These are phyloP conservation scores for Lithophane leautieri DNA, from an alignment of 2,888 invertebrate genomes.

Conservation along the genomic window DNA sequence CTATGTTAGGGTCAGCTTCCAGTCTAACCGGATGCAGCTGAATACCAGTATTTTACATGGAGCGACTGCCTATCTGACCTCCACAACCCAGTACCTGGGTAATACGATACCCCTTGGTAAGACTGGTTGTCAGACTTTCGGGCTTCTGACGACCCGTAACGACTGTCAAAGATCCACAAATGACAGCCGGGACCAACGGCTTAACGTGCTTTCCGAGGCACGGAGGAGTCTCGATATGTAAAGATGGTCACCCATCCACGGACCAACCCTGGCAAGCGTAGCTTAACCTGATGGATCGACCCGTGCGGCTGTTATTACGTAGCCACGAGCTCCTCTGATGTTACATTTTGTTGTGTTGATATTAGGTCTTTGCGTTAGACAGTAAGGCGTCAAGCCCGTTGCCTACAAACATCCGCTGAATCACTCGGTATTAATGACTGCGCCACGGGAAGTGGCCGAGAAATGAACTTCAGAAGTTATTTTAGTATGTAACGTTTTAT, in stretches of 20 bases:
- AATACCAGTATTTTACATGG: too few species aligned
- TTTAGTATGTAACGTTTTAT: conserved; percentile 23
- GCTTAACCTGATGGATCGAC: too few species aligned
- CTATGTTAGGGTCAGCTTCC: too few species aligned
- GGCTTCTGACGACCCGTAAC: too few species aligned
- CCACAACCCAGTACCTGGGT: too few species aligned
- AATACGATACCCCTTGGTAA: too few species aligned
- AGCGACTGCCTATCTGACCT: too few species aligned
- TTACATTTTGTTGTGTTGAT: background rate
- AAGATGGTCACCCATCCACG: too few species aligned
- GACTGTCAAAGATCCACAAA: background rate
- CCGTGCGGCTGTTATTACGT: too few species aligned
- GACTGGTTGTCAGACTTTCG: too few species aligned
- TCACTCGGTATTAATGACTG: conserved; percentile 20
- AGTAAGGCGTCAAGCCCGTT: conserved; percentile 19
- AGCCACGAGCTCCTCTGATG: too few species aligned
- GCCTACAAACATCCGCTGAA: conserved; percentile 22
- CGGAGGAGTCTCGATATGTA: background rate
- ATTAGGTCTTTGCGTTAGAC: background rate
- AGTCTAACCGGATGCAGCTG: too few species aligned
- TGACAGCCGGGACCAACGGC: background rate
- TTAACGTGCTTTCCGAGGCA: background rate
- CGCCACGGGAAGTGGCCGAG: background rate
- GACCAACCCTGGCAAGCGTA: background rate
- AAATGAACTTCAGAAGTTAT: conserved; percentile 32